phyloP scores from a whole-genome alignment of 2,113 vertebrate species.

The Orientallactaga bullata region DNA sequence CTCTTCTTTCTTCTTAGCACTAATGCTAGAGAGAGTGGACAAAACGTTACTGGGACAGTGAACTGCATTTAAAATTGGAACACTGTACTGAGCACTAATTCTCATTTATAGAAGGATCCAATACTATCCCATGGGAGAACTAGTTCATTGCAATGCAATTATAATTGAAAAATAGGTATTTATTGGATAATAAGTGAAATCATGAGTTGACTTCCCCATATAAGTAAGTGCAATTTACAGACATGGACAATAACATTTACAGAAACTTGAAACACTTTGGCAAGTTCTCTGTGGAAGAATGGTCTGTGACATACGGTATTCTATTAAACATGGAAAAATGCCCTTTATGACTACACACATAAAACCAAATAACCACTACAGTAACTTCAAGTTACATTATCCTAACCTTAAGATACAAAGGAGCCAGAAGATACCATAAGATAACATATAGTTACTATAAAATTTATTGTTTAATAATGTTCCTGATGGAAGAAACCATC shows the following conservation, averaged over 20 bases:
- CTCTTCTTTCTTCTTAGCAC: background rate
- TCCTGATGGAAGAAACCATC: background rate
- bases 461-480: background rate
- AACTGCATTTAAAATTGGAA: background rate
- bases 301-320: background rate
- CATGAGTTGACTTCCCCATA: background rate
- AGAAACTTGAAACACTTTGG: background rate
- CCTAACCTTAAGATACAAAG: slow-evolving; percentile 4
- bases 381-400: background rate
- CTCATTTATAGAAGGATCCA: background rate
- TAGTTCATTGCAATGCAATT: background rate
- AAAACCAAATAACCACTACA: background rate
- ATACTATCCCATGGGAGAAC: background rate
- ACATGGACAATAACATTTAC: background rate
- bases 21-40: slow-evolving; percentile 18
- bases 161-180: background rate
- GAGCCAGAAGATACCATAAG: background rate
- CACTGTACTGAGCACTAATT: background rate
- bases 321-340: background rate
- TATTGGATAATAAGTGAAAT: background rate
- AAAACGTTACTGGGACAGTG: background rate
- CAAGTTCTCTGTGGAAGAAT: background rate
- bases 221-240: background rate
- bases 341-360: background rate
- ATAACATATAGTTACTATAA: background rate